Base-by-base conservation (phyloP, 2,797 vertebrate species). In the Glyptemys insculpta region DNA sequence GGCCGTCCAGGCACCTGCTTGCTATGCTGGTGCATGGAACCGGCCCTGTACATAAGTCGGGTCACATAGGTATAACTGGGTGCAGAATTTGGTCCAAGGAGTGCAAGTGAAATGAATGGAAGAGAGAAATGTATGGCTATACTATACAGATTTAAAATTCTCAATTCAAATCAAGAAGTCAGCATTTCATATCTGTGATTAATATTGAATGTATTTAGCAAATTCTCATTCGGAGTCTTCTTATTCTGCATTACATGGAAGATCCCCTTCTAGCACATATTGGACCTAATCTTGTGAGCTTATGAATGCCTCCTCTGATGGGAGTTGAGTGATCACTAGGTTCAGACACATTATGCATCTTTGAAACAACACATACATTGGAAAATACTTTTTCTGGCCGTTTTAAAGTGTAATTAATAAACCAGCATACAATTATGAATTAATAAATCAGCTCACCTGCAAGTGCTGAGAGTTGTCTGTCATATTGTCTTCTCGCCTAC, bases 391-490 rank as follows among this genome's bases (percentile, higher is more conserved):
- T 31, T 79, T 41, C 59, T 49, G 11, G n/a, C 2, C 56, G 12
- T 72, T 92, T 84, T 74, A 84, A 92, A 89, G 59, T 10, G 50
- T 27, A 83, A 68, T 0, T 72, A 62, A 95, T 94, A 31, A 88
- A 72, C 68, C n/a, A 23, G 19, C 34, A 68, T 21, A 37, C 65
- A 68, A 68, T 34, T 62, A 62, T 37, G 27, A 92, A 72, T 31
- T 44, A 16, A 81, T 88, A 83, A 85, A 65, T 14, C 41, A 83
- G 65, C 98, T 97, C 94, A 99, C 99, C 98, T 99, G 99, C 94
- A 99, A 92, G 90, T 99, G 99, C 65, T 99, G 99, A 14, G 99
- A 98, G 72, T 98, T 98, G 95, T 99, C 99, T 25, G 98, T 98
- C 94, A 99, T 98, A 95, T 98, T 98, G 90, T 99, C 99, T 91